Evolutionary conservation across 2,888 invertebrate genomes (phyloP), one percentile per base, ranked within the genome.

Genomic region (Oxycera nigricornis): DNA sequence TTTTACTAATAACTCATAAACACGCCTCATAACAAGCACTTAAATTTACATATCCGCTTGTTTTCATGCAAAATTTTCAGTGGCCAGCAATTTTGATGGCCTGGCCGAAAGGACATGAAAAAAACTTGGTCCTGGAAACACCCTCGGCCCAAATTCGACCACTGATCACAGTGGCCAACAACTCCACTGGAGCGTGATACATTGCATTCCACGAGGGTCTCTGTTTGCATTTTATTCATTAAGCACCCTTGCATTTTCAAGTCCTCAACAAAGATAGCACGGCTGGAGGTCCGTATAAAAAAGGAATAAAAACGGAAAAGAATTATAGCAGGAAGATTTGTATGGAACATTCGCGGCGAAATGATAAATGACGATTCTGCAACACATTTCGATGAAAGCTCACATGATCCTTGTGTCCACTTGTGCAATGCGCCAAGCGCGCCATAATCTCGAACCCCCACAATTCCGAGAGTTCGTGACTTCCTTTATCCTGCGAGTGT

Each of bases 281-380:
- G n/a, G n/a, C n/a, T n/a, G n/a, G n/a, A n/a, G n/a, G n/a, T n/a
- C n/a, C n/a, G n/a, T n/a, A n/a, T n/a, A n/a, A n/a, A n/a, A n/a
- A n/a, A n/a, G n/a, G 46, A 46, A 46, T 46, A 46, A 46, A 46
- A 46, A 46, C 14, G 46, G 14, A 55, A 55, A 31, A 1, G 61
- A 61, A 61, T 61, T n/a, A n/a, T n/a, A n/a, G 31, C 61, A 61
- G 61, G 61, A 61, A 61, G 17, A 61, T 61, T 31, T 11, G 26
- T 31, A 61, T 31, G 31, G 31, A 61, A 61, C 20, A 61, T 17
- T 31, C n/a, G 30, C 61, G 31, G 30, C 1, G 61, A 61, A 17
- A 61, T 61, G 61, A 61, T 61, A 61, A 61, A 61, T 61, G 61
- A 31, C 17, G 11, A n/a, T 28, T 61, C 61, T 61, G 61, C 61